Evolutionary conservation across 2,797 vertebrate species (phyloP), one percentile per base, ranked within the genome.

Genomic region (Trachurus trachurus): DNA sequence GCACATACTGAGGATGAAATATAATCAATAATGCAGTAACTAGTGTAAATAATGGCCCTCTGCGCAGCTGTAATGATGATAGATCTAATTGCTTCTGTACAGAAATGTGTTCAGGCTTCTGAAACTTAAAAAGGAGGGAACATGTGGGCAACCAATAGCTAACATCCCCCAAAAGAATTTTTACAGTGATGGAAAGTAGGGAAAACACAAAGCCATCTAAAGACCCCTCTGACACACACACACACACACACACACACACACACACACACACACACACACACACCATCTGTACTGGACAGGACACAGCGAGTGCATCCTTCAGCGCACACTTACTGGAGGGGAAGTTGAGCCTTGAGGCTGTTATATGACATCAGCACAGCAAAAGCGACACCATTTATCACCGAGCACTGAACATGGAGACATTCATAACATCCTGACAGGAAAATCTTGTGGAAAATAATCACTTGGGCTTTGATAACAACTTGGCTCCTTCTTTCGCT

Each of bases 371-470:
- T 98, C 96, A 98, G 96, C 71, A 10, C 65, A 83, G 90, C 96
- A 96, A 96, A 95, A 89, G 88, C 78, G 87, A 95, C 94, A 96
- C 96, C 94, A 97, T 98, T 98, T 98, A 97, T 99, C 97, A 95
- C 93, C 95, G 87, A 92, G 94, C 95, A 96, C 95, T 91, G 95
- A 97, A 96, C 96, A 97, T 95, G 91, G 94, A 96, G 96, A 97
- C 97, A 97, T 97, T 98, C 98, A 99, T 97, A 99, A 99, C 97
- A 99, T 99, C 98, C 97, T 98, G 96, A 97, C 97, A 98, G 98
- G 98, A 98, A 98, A 95, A 96, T 94, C 94, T 97, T 94, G 96
- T 97, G 97, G 96, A 98, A 98, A 97, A 97, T 96, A 96, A 97
- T 98, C 97, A 96, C 95, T 96, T 93, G 90, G 93, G 90, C 96